These are phyloP conservation scores for Laticauda colubrina DNA, from an alignment of 2,113 vertebrate genomes.

Conservation along the genomic window DNA sequence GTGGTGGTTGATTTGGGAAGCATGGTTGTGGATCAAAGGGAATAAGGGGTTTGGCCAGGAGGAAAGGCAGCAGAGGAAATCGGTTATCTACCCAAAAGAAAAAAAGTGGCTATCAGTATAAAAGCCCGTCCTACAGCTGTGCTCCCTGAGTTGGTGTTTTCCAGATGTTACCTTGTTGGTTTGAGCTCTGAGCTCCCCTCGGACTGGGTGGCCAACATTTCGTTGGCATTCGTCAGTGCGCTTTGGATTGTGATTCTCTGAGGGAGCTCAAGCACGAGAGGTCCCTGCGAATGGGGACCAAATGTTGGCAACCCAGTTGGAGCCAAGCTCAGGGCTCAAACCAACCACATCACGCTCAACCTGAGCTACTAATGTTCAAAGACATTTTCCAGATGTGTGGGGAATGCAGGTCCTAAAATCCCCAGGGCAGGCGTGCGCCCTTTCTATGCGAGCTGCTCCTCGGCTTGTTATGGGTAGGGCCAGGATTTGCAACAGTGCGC, in stretches of 20 bases:
- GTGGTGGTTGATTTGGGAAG: not conserved
- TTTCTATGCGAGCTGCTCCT: not conserved
- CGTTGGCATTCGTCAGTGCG: no score
- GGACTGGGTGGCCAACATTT: no score
- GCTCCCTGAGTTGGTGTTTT: not conserved
- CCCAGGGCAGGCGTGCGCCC: not conserved
- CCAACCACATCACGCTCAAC: no score
- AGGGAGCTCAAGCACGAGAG: no score
- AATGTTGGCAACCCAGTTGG: no score
- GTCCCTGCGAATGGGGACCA: no score
- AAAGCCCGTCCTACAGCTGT: not conserved
- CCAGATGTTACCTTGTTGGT: no score
- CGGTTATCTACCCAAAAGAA: not conserved
- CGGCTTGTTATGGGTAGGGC: not conserved
- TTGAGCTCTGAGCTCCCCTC: no score
- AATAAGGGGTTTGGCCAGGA: not conserved
- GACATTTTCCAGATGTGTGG: not conserved
- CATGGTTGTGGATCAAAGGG: not conserved
- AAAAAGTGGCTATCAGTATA: not conserved
- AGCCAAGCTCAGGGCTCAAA: no score
- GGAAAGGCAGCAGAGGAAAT: not conserved
- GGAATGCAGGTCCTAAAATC: not conserved
- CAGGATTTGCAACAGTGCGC: not conserved
- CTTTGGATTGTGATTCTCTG: no score
- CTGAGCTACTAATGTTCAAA: no score